Base-by-base conservation (phyloP, 35 echinoderm and acorn worm species). In the Amphiura filiformis region DNA sequence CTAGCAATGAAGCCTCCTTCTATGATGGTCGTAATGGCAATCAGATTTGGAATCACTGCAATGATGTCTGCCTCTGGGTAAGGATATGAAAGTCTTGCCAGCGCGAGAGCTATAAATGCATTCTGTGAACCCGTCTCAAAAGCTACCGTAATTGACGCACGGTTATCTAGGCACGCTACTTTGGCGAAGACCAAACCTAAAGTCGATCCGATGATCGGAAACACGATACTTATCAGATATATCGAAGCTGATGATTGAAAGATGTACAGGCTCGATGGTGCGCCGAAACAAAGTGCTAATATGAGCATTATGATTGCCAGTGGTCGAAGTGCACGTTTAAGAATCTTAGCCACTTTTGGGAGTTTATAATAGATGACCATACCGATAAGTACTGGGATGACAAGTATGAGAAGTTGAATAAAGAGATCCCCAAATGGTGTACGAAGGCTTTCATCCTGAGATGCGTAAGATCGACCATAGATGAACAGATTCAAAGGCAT, bases 401-500 rank as follows among this genome's bases (percentile, higher is more conserved):
- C 87, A 36, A 99, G 84, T n/a, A 94, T 34, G 4, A 87, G 30
- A 17, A 99, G 93, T 56, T 94, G 90, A 12, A 90, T 40, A 36
- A 91, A 26, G 13, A 99, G 78, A 12, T 92, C 87, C 23, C 38
- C 36, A 80, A 88, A 99, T 14, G 96, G 96, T n/a, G 92, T 92
- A 39, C 84, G 26, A 0, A 99, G 57, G 23, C 88, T 39, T 0
- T 81, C 56, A 39, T 94, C 86, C 23, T 76, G 90, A 7, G 77
- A 65, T 30, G 90, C 91, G 79, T 91, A 99, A 31, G 82, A 56
- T 13, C 82, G 47, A 11, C 93, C 84, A 41, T 99, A 99, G 83
- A 99, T 90, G 80, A 94, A 90, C 39, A 99, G 82, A 78, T 99
- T 99, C 9, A 99, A 76, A 20, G 96, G 96, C 96, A 99, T 99